These are phyloP conservation scores for Podocnemis expansa DNA, from an alignment of 2,113 vertebrate genomes.

Conservation along the genomic window DNA sequence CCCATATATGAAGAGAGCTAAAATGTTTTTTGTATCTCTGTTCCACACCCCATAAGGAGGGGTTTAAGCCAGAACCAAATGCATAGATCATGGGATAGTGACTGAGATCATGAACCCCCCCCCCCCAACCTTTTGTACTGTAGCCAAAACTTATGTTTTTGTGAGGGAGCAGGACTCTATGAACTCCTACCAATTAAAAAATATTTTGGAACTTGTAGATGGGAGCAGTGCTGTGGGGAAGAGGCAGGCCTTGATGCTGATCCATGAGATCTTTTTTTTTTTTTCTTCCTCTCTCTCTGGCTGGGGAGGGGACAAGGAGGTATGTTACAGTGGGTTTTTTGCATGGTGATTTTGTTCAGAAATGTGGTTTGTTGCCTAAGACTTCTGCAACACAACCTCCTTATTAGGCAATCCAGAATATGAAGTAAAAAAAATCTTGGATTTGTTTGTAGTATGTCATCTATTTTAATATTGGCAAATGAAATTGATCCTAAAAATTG, in stretches of 20 bases:
- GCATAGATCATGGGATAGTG: slow-evolving; percentile 46
- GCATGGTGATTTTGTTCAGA: background rate
- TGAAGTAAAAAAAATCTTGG: background rate
- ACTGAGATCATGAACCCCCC: background rate
- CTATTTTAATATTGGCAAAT: background rate
- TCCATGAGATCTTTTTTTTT: background rate
- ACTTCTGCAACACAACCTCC: background rate
- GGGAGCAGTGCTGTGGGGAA: rapidly evolving
- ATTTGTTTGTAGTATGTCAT: background rate
- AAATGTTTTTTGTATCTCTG: background rate
- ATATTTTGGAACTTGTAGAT: background rate
- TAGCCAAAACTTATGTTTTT: background rate
- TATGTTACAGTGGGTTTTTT: background rate
- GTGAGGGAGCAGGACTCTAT: background rate
- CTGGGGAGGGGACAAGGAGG: background rate
- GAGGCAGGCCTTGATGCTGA: background rate
- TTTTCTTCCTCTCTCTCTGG: too few relatives aligned
- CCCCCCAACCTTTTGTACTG: background rate
- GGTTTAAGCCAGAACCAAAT: background rate
- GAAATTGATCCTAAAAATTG: background rate
- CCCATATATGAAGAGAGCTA: background rate
- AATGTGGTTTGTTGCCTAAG: background rate
- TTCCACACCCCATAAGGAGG: rapidly evolving
- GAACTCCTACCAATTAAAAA: background rate
- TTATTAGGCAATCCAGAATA: rapidly evolving